Conservation (phyloP, 2,113 vertebrate genomes). For the Coturnix japonica region DNA sequence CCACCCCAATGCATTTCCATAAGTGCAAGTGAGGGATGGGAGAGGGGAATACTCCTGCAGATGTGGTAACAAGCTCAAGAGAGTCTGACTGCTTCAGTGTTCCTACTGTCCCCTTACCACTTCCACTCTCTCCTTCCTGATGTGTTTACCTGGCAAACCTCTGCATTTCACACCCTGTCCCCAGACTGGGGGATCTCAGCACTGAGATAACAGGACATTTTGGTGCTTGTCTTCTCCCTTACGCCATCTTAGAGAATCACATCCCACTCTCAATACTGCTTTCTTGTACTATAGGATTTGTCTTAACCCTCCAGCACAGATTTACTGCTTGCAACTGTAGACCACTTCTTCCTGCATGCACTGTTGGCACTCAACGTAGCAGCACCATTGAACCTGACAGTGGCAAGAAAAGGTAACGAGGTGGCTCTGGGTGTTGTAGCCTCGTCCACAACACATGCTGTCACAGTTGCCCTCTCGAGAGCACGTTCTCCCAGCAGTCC, state of each 20-base stretch:
- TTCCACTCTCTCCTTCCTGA: not conserved
- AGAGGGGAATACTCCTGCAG: not conserved
- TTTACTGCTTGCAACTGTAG: slow-evolving; percentile 93
- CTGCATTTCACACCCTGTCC: not conserved
- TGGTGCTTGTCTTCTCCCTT: not conserved
- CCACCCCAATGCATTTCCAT: not conserved
- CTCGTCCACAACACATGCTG: slow-evolving; percentile 94
- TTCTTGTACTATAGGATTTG: not conserved
- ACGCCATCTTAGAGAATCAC: not conserved
- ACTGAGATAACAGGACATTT: not conserved
- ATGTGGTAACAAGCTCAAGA: not conserved
- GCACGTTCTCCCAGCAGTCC: slow-evolving; percentile 89
- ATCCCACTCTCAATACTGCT: not conserved
- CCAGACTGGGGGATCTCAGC: not conserved
- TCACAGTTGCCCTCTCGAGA: slow-evolving; percentile 92
- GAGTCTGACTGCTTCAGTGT: not conserved
- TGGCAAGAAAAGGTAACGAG: slow-evolving; percentile 94
- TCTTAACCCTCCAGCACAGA: not conserved
- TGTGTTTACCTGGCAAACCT: not conserved
- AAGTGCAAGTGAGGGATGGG: not conserved
- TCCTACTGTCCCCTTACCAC: not conserved
- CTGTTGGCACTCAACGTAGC: slow-evolving; percentile 97
- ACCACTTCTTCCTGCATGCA: slow-evolving; percentile 93
- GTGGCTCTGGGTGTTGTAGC: slow-evolving; percentile 94
- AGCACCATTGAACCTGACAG: slow-evolving; percentile 98